phyloP scores from a whole-genome alignment of 2,888 invertebrate species.

The Drosophila silvestris region DNA sequence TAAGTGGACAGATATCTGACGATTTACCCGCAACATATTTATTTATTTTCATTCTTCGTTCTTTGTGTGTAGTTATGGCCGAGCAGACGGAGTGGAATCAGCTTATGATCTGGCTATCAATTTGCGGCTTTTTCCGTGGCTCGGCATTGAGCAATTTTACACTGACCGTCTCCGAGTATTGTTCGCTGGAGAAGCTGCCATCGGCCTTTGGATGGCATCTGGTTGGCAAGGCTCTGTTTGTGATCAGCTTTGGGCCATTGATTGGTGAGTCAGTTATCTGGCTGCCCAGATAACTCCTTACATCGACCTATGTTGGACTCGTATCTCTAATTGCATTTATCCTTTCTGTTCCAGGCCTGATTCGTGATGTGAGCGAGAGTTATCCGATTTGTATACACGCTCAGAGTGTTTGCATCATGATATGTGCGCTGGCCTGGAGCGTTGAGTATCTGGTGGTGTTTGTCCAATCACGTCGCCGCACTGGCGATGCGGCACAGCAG shows the following conservation, averaged over 20 bases:
- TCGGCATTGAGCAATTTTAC: constrained; percentile 92
- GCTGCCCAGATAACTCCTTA: not conserved
- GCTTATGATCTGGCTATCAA: constrained; percentile 89
- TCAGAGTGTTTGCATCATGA: constrained; percentile 89
- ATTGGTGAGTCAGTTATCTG: constrained; percentile 86
- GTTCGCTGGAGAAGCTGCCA: constrained; percentile 90
- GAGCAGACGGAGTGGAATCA: constrained; percentile 90
- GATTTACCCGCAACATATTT: not conserved
- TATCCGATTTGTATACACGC: constrained; percentile 90
- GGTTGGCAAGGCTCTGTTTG: constrained; percentile 91
- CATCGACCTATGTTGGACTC: not conserved
- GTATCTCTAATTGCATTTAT: not conserved
- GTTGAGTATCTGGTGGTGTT: constrained; percentile 86
- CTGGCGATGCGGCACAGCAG: constrained; percentile 63
- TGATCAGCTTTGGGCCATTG: constrained; percentile 89
- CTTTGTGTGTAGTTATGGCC: constrained; percentile 87
- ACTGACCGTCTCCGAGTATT: constrained; percentile 91
- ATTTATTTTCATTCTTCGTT: not conserved
- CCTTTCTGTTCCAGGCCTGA: constrained; percentile 87
- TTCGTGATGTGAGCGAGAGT: constrained; percentile 89
- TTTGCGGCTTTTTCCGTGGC: constrained; percentile 92
- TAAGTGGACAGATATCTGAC: constrained; percentile 83
- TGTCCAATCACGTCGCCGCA: constrained; percentile 68
- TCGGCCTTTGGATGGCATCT: constrained; percentile 92
- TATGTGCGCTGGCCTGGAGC: constrained; percentile 90